These are phyloP conservation scores for Bothrops jararaca DNA, from an alignment of 2,113 vertebrate genomes.

Conservation along the genomic window DNA sequence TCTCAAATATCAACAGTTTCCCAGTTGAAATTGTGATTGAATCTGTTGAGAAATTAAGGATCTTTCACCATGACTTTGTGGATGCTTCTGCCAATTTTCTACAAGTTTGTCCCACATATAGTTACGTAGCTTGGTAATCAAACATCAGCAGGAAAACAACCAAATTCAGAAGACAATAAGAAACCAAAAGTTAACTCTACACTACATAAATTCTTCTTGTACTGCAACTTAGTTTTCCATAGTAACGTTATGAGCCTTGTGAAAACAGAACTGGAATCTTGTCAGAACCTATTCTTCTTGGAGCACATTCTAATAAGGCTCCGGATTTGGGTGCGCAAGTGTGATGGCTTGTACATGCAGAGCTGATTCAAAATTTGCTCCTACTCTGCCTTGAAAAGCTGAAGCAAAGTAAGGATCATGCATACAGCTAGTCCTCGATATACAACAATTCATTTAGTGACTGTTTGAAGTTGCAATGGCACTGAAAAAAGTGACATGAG, in stretches of 20 bases:
- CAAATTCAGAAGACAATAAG: neutral
- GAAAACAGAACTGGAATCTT: neutral
- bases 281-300: neutral
- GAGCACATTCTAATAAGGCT: neutral
- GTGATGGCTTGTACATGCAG: neutral
- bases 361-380: neutral
- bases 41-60: neutral
- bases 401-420: neutral
- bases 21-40: neutral
- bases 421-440: neutral
- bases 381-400: neutral
- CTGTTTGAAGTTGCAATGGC: neutral
- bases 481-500: neutral
- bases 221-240: neutral
- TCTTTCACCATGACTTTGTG: neutral
- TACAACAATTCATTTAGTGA: neutral
- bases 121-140: neutral
- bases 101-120: neutral
- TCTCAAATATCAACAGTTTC: neutral
- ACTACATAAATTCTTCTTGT: neutral
- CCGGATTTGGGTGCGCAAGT: neutral
- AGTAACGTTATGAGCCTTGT: neutral
- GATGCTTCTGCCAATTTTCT: neutral
- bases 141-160: neutral
- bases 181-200: neutral